Conservation (phyloP, 2,888 invertebrate species). For the Poecilus cupreus region DNA sequence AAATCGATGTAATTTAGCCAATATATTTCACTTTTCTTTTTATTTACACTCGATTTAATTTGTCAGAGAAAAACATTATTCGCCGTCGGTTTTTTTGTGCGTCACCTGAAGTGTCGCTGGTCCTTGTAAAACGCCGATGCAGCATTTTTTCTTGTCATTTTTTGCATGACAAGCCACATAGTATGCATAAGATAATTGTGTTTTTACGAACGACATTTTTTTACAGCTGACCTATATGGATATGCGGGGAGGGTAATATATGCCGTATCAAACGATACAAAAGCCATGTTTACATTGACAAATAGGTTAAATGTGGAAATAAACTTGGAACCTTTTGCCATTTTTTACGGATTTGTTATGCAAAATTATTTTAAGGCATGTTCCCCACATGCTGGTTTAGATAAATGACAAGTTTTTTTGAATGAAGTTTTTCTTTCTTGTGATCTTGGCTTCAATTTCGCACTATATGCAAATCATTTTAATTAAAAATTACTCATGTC, state of each 20-base stretch:
- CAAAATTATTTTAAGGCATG: constrained; percentile 35
- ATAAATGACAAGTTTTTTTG: constrained; percentile 50
- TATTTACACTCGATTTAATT: constrained; percentile 22
- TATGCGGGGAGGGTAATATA: constrained; percentile 1
- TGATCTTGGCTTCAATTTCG: constrained; percentile 6
- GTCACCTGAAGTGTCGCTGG: constrained; percentile 9
- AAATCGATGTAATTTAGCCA: neutral
- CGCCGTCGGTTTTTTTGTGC: neutral
- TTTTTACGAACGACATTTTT: constrained; percentile 9
- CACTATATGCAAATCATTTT: constrained; percentile 32
- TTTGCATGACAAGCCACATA: constrained; percentile 15
- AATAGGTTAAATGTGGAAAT: constrained; percentile 43
- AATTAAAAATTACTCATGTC: constrained; percentile 50
- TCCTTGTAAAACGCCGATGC: neutral
- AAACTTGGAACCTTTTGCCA: constrained; percentile 9
- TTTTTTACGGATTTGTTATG: constrained; percentile 51
- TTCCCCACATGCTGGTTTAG: constrained; percentile 47
- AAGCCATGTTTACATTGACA: constrained; percentile 47
- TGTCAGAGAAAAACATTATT: constrained; percentile 23
- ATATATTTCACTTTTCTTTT: neutral
- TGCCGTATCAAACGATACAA: constrained; percentile 36
- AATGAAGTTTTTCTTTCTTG: constrained; percentile 24
- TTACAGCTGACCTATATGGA: constrained; percentile 26
- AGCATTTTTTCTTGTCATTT: constrained; percentile 7
- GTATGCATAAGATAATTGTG: constrained; percentile 31